Percentiles rank a stretch among this genome's conserved stretches.
Conservation (phyloP, 2,888 invertebrate genomes). For the Hypena proboscidalis region DNA sequence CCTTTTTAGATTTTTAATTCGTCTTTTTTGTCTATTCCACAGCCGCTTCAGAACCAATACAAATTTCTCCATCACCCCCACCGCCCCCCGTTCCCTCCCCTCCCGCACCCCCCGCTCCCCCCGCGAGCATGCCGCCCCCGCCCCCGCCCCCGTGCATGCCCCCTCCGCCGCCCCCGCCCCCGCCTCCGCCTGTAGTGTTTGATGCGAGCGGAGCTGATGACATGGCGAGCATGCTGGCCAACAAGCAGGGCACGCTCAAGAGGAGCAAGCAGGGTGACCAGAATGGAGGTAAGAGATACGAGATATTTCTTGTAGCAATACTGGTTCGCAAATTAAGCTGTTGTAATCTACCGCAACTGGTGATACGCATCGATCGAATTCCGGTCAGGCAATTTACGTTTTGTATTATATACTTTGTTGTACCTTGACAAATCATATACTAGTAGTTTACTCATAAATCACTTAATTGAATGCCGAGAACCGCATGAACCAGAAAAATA, state of each 20-base stretch:
- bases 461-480: no score
- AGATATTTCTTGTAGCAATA: neutral
- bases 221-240: conserved; percentile 86
- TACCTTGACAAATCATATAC: no score
- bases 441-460: no score
- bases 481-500: no score
- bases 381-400: no score
- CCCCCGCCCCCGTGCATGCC: conserved; percentile 34
- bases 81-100: conserved; percentile 8
- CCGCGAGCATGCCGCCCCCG: conserved; percentile 33
- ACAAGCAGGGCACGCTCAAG: conserved; percentile 81
- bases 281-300: conserved; percentile 68
- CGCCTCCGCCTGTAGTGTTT: conserved; percentile 72
- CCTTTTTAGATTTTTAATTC: no score
- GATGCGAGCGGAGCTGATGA: conserved; percentile 54
- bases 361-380: no score
- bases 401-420: no score
- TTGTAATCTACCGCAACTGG: no score
- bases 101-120: conserved; percentile 14
- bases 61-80: conserved; percentile 32
- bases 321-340: no score
- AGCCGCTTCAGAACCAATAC: conserved; percentile 30
- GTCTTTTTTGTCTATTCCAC: no score
- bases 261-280: conserved; percentile 79
- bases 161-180: conserved; percentile 69